These are phyloP conservation scores for Pelosia muscerda DNA, from an alignment of 2,888 invertebrate species.

Conservation along the genomic window DNA sequence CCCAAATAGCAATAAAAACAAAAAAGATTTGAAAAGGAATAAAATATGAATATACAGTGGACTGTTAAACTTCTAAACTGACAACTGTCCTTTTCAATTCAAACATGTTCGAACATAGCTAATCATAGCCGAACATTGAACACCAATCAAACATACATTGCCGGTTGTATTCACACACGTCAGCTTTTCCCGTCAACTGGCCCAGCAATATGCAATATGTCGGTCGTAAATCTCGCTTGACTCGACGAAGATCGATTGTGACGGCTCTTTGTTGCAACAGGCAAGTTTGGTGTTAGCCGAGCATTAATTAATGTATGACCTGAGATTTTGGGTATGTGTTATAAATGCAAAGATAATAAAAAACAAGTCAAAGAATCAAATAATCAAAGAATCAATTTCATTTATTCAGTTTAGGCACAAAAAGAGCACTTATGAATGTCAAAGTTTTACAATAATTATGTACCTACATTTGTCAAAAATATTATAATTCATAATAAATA, in stretches of 20 bases:
- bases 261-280: conserved; percentile 58
- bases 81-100: background rate
- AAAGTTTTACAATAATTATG: too few species aligned
- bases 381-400: too few species aligned
- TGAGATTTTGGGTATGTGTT: conserved; percentile 26
- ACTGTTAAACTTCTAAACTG: background rate
- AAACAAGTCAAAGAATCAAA: too few species aligned
- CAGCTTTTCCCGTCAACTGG: conserved; percentile 57
- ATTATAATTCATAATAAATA: too few species aligned
- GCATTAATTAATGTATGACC: conserved; percentile 39
- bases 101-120: background rate
- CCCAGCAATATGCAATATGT: conserved; percentile 67
- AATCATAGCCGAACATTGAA: conserved; percentile 7
- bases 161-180: conserved; percentile 40
- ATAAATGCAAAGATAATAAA: background rate
- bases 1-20: too few species aligned
- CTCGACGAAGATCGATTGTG: conserved; percentile 74
- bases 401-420: too few species aligned
- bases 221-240: conserved; percentile 70
- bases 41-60: too few species aligned
- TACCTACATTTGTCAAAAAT: too few species aligned
- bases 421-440: too few species aligned
- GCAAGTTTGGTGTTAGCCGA: conserved; percentile 43
- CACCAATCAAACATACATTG: conserved; percentile 41
- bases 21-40: too few species aligned